phyloP scores from a whole-genome alignment of 2,797 vertebrate genomes.

The Sebastes taczanowskii region DNA sequence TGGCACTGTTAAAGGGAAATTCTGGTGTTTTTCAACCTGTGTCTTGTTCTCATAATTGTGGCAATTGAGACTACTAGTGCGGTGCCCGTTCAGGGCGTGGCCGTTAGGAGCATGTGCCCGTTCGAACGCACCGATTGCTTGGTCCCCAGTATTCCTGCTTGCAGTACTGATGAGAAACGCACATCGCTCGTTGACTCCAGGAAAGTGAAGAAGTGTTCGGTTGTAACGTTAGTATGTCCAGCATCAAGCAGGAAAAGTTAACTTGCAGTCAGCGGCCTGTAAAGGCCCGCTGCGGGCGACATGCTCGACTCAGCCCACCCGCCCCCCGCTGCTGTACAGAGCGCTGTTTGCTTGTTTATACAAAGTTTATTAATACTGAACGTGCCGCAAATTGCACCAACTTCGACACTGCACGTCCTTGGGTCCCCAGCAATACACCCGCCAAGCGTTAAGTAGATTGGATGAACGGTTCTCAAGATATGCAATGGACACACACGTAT shows the following conservation, averaged over 20 bases:
- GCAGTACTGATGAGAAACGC: neutral
- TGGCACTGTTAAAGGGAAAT: neutral
- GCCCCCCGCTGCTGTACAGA: too few relatives aligned
- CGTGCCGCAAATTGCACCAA: too few relatives aligned
- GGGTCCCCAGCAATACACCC: neutral
- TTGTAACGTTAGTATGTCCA: too few relatives aligned
- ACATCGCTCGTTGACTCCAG: neutral
- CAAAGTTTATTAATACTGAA: too few relatives aligned
- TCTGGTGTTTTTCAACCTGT: constrained; percentile 17
- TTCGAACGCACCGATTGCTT: neutral
- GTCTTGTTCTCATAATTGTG: constrained; percentile 9
- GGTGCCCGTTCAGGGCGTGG: neutral
- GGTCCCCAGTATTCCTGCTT: neutral
- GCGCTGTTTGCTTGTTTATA: too few relatives aligned
- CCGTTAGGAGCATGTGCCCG: neutral
- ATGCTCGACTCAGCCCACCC: too few relatives aligned
- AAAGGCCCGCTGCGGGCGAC: too few relatives aligned
- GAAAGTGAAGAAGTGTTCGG: neutral
- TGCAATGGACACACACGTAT: too few relatives aligned
- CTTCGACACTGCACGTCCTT: neutral
- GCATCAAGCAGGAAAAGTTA: too few relatives aligned
- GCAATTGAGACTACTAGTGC: neutral
- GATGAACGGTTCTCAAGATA: neutral
- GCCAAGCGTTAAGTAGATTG: neutral
- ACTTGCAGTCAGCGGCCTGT: too few relatives aligned